phyloP scores from a whole-genome alignment of 2,113 vertebrate genomes.

The Dipodomys spectabilis region DNA sequence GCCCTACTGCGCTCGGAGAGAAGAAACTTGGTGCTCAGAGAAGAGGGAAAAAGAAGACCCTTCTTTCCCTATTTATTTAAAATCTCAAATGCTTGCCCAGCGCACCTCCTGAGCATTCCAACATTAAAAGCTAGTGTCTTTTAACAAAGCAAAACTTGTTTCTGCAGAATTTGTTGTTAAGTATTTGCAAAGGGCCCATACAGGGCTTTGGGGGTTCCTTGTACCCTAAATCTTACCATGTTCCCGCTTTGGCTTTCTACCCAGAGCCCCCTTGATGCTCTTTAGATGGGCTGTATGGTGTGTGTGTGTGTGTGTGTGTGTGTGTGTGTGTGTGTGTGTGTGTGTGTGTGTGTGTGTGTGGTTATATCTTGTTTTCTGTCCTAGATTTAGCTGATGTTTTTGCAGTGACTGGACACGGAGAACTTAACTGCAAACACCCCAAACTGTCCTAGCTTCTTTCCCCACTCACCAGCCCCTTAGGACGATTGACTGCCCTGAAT shows the following conservation, averaged over 20 bases:
- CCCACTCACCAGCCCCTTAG: not conserved
- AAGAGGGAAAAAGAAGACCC: not conserved
- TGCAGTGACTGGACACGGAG: not conserved
- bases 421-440: not conserved
- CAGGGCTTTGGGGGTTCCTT: not conserved
- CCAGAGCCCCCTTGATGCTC: not conserved
- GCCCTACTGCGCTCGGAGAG: not conserved
- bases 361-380: not conserved
- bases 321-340: not conserved
- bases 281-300: not conserved
- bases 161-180: not conserved
- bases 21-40: not conserved
- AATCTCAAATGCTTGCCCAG: not conserved
- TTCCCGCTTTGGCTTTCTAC: not conserved
- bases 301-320: not conserved
- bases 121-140: not conserved
- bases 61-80: not conserved
- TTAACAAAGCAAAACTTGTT: slow-evolving; percentile 48
- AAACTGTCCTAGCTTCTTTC: not conserved
- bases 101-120: not conserved
- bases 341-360: not conserved
- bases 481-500: not conserved
- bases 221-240: too few species aligned
- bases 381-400: not conserved
- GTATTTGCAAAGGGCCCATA: not conserved